A percentile compares a stretch with the other conserved stretches of the same genome.
phyloP scores from a whole-genome alignment of 2,888 invertebrate genomes.

The Andricus curvator region DNA sequence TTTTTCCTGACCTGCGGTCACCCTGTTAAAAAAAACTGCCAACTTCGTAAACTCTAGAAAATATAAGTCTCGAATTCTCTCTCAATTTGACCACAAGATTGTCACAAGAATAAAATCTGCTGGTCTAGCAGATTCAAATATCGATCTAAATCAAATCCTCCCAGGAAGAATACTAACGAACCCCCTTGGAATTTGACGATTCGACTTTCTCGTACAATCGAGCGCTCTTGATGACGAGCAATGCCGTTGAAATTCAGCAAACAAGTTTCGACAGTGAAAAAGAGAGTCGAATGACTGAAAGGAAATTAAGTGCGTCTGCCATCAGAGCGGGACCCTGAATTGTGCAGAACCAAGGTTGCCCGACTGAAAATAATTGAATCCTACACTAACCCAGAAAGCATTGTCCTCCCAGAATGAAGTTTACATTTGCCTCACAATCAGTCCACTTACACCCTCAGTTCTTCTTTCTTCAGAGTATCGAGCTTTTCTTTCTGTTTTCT shows the following conservation, averaged over 20 bases:
- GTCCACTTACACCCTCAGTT: slow-evolving; percentile 39
- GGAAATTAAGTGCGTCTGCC: slow-evolving; percentile 70
- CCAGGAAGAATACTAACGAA: slow-evolving; percentile 36
- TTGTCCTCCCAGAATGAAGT: slow-evolving; percentile 72
- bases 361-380: slow-evolving; percentile 75
- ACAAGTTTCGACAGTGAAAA: slow-evolving; percentile 39
- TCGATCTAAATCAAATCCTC: slow-evolving; percentile 11
- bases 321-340: slow-evolving; percentile 52
- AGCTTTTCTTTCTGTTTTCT: neutral
- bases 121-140: neutral
- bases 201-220: slow-evolving; percentile 20
- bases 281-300: slow-evolving; percentile 57
- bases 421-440: slow-evolving; percentile 66
- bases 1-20: no score
- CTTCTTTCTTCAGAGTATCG: neutral
- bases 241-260: slow-evolving; percentile 27
- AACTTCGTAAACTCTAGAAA: neutral
- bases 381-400: slow-evolving; percentile 65
- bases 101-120: neutral
- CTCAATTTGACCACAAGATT: neutral
- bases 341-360: slow-evolving; percentile 54
- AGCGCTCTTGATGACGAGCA: slow-evolving; percentile 29
- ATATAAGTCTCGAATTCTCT: neutral
- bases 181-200: slow-evolving; percentile 26
- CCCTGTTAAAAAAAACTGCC: neutral